phyloP scores from a whole-genome alignment of 1,140 invertebrate genomes.

The Scaptomyza graminum region DNA sequence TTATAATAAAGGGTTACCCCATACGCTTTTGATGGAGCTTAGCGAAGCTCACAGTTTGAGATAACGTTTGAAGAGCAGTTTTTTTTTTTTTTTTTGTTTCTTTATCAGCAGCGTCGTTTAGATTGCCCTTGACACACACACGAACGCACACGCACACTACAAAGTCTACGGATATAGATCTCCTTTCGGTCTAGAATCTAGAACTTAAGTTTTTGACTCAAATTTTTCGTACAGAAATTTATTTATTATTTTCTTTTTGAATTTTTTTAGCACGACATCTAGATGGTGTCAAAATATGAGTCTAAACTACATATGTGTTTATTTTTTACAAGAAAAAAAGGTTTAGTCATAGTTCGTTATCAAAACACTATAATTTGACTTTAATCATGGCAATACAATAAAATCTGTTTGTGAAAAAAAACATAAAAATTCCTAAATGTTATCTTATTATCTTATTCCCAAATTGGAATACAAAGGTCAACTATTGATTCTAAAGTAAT shows the following conservation, averaged over 20 bases:
- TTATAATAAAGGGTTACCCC: conserved; percentile 42
- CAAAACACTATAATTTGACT: too few species aligned
- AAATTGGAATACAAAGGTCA: too few species aligned
- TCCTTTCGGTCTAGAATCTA: background rate
- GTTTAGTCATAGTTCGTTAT: too few species aligned
- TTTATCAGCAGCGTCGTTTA: conserved; percentile 41
- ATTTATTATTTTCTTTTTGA: background rate
- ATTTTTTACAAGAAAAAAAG: too few species aligned
- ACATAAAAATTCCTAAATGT: too few species aligned
- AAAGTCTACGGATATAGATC: too few species aligned
- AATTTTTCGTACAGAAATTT: too few species aligned
- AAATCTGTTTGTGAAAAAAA: too few species aligned
- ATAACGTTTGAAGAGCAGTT: conserved; percentile 4
- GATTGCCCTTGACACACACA: conserved; percentile 10
- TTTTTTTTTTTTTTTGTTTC: background rate
- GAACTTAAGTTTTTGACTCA: background rate
- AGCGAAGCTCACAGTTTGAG: background rate
- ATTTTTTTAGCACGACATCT: background rate
- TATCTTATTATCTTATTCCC: too few species aligned
- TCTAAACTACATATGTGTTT: too few species aligned
- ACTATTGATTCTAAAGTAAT: background rate
- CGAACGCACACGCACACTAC: background rate
- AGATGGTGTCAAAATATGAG: too few species aligned
- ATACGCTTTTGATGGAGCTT: background rate
- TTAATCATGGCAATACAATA: too few species aligned